A percentile compares a stretch with the other conserved stretches of the same genome.
Evolutionary conservation across 2,797 vertebrate species (phyloP).

Genomic region (Poliocrania exsul): DNA sequence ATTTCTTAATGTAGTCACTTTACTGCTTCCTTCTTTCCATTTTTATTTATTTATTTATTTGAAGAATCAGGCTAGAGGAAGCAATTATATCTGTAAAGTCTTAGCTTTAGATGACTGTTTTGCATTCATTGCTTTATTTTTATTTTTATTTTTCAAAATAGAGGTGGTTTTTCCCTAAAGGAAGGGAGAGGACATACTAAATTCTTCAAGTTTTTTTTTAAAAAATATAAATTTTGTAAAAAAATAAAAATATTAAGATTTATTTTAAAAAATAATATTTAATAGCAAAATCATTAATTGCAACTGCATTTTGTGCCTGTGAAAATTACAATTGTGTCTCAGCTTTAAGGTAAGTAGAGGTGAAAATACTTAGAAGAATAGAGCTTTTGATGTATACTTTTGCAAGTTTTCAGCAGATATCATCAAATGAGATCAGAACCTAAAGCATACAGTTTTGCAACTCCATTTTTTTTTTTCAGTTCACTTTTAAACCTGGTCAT

Average conservation of each 20-base stretch:
- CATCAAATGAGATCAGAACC: not conserved
- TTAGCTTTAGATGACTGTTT: not conserved
- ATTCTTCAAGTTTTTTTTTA: not conserved
- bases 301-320: not conserved
- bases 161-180: not conserved
- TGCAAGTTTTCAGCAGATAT: not conserved
- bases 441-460: not conserved
- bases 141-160: not conserved
- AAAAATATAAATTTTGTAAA: no score
- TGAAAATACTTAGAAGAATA: not conserved
- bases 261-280: not conserved
- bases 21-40: not conserved
- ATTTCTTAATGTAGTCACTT: conserved; percentile 52
- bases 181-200: not conserved
- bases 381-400: not conserved
- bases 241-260: not conserved
- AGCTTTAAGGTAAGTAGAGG: not conserved
- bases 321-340: not conserved
- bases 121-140: not conserved
- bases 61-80: not conserved
- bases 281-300: not conserved
- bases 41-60: conserved; percentile 9
- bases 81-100: not conserved
- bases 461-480: not conserved
- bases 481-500: not conserved